Evolutionary conservation across 2,888 invertebrate species (phyloP).

Genomic region (Agriotes lineatus): DNA sequence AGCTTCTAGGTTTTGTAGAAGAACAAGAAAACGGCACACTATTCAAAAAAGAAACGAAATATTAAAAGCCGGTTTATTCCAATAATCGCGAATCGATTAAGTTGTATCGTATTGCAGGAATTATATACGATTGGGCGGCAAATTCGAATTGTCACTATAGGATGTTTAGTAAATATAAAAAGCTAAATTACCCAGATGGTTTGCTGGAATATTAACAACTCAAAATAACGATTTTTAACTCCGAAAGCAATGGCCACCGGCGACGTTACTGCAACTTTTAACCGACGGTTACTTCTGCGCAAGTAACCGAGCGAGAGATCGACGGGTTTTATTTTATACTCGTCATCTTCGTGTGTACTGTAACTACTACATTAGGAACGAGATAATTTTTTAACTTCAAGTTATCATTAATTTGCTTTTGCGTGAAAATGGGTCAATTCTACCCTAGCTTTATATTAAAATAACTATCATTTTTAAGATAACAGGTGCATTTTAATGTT

Average conservation of each 20-base stretch:
- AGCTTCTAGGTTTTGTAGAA: background rate
- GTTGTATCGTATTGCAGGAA: background rate
- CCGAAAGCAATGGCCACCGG: conserved; percentile 9
- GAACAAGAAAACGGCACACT: background rate
- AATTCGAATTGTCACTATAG: background rate
- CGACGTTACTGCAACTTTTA: background rate
- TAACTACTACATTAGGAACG: no score
- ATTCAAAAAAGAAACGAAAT: background rate
- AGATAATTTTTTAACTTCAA: no score
- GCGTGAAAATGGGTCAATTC: no score
- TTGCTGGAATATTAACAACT: background rate
- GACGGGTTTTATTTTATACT: no score
- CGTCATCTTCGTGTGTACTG: no score
- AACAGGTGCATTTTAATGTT: no score
- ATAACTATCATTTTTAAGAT: no score
- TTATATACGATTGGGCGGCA: background rate
- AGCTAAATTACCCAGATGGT: background rate
- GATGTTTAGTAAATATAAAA: background rate
- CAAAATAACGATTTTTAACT: background rate
- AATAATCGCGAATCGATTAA: conserved; percentile 6
- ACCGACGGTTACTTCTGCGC: no score
- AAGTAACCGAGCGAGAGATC: no score
- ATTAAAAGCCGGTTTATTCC: conserved; percentile 3
- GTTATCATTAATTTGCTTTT: no score
- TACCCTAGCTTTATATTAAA: no score